Base-by-base conservation (phyloP, 2,888 invertebrate species). In the Tigriopus californicus region DNA sequence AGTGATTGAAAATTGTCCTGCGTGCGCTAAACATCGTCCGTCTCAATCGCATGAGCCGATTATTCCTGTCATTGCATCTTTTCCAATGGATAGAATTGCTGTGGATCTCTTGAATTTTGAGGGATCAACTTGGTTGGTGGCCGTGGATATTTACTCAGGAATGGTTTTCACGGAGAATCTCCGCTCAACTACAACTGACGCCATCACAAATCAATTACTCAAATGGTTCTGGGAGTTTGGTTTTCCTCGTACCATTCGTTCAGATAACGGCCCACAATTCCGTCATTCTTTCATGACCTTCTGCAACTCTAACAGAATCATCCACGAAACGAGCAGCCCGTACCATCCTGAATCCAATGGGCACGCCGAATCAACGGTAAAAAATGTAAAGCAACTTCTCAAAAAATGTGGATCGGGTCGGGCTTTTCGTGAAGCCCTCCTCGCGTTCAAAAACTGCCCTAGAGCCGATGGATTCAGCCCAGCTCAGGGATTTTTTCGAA, bases 261-360 rank as follows among this genome's bases (percentile, higher is more conserved):
- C 49, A 5, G 49, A 49, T 5, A 49, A 49, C 5, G 6, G 49
- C 1, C 52, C 52, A 6, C 22, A 52, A 52, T 52, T 52, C 33
- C n/a, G 52, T n/a, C 13, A 1, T 12, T 18, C 22, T 12, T 52
- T 52, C 22, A 52, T 4, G 10, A 20, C 22, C 2, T 52, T 10
- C 52, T 52, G 52, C 4, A 4, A 52, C 15, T 15, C 22, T 2
- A 52, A 52, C 4, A 13, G 12, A 52, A 52, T 52, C 8, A 20
- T 20, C 4, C 52, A 52, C 4, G 11, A 52, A 25, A 52, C 22
- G 10, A 25, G 25, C n/a, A 25, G 25, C 13, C 20, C 52, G 22
- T 52, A 52, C 4, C 52, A 52, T 52, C 52, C 52, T 1, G 22
- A 52, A n/a, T 12, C 25, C 11, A 52, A 52, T 4, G 52, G 52